phyloP scores from a whole-genome alignment of 1,140 invertebrate genomes.

The Drosophila sechellia region DNA sequence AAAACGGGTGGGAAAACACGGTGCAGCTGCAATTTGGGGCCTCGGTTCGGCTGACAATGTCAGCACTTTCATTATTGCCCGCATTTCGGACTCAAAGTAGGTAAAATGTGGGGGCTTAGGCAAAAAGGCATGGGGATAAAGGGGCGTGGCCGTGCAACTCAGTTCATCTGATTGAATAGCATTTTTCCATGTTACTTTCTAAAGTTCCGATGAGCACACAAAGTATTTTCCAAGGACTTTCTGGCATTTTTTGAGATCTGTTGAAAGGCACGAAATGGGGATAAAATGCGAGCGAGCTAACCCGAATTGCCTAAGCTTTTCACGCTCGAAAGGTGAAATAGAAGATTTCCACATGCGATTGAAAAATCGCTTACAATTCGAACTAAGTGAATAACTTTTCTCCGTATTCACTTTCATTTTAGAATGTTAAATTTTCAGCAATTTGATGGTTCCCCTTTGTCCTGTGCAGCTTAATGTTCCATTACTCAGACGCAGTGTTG shows the following conservation, averaged over 20 bases:
- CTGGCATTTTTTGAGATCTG: conserved; percentile 5
- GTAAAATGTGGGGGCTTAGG: not conserved
- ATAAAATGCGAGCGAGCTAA: not conserved
- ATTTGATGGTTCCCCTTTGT: not conserved
- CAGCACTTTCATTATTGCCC: conserved; percentile 70
- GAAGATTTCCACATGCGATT: not conserved
- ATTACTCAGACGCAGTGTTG: conserved; percentile 35
- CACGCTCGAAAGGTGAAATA: no score
- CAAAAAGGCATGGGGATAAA: not conserved
- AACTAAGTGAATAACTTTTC: no score
- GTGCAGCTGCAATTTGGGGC: conserved; percentile 60
- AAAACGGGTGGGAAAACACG: not conserved
- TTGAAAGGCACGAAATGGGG: conserved; percentile 10
- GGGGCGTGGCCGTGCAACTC: conserved; percentile 30
- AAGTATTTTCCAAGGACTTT: conserved; percentile 32
- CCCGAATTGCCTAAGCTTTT: not conserved
- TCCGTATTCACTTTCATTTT: not conserved
- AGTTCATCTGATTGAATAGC: conserved; percentile 50
- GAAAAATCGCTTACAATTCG: no score
- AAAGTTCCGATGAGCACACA: conserved; percentile 28
- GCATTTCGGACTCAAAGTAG: conserved; percentile 41
- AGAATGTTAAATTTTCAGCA: not conserved
- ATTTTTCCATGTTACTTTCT: conserved; percentile 29
- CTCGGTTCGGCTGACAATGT: conserved; percentile 51
- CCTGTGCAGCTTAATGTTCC: not conserved